Conservation (phyloP, 2,888 invertebrate genomes). For the Drosophila maculinotata region DNA sequence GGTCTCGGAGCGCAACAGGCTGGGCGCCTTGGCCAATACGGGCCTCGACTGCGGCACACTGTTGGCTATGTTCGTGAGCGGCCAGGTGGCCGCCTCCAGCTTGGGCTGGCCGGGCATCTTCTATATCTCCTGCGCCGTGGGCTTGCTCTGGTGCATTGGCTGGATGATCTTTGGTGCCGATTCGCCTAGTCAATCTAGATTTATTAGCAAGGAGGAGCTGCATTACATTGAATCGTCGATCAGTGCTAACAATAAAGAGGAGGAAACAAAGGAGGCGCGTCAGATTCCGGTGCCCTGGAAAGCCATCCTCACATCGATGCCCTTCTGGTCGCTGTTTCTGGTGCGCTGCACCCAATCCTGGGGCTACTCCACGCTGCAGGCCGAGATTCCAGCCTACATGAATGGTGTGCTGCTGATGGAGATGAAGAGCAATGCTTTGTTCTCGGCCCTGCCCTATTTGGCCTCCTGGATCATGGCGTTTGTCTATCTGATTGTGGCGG, state of each 20-base stretch:
- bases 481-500: constrained; percentile 85
- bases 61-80: constrained; percentile 88
- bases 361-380: constrained; percentile 90
- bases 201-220: constrained; percentile 87
- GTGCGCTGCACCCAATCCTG: constrained; percentile 89
- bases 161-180: constrained; percentile 88
- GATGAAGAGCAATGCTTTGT: constrained; percentile 86
- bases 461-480: constrained; percentile 86
- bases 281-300: constrained; percentile 87
- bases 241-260: constrained; percentile 45
- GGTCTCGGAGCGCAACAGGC: constrained; percentile 87
- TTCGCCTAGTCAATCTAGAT: constrained; percentile 86
- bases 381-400: constrained; percentile 90
- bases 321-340: constrained; percentile 87
- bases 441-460: constrained; percentile 86
- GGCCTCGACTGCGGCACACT: constrained; percentile 90
- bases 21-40: constrained; percentile 87
- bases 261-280: constrained; percentile 16
- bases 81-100: constrained; percentile 87
- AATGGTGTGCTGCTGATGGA: constrained; percentile 87
- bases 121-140: constrained; percentile 87
- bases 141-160: constrained; percentile 86
- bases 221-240: constrained; percentile 87
- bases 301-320: constrained; percentile 88
- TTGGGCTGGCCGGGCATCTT: constrained; percentile 90